Base-by-base conservation (phyloP, 2,888 invertebrate species). In the Diadegma fenestrale region DNA sequence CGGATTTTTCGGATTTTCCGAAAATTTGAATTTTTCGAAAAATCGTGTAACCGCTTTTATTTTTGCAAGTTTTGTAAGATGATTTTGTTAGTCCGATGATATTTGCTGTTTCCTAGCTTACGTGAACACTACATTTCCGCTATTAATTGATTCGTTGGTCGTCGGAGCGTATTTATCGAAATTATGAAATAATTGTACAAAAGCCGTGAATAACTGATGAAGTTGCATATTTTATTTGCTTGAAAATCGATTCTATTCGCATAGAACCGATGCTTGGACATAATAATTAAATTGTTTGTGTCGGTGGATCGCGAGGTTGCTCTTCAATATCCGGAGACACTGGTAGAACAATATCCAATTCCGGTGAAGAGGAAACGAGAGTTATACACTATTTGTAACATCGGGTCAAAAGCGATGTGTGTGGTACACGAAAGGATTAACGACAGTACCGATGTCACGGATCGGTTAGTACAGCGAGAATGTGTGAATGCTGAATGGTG, bases 391-490 rank as follows among this genome's bases (percentile, higher is more conserved):
- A 37, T 64, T 12, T 41, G 54, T 54, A 64, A 45, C 37, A 72
- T 63, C 30, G 63, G 63, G 72, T 72, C 51, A 51, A 64, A 79
- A 19, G 58, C 37, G 69, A 63, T 54, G 61, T 30, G 68, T 48
- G 73, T 54, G 80, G 77, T 82, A 87, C 75, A 54, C 83, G 87
- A 88, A 84, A 85, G 84, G 86, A 87, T 85, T 82, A 86, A 86
- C 87, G 85, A 30, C 82, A 73, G 86, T 77, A 88, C 66, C 84
- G 79, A 85, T 88, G 87, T 88, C 88, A 85, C 88, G 87, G 82
- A 79, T 87, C 87, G 85, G 82, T 87, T 86, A 79, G 84, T 88
- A 79, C 81, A 73, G 80, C 80, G 77, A 80, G 80, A 73, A 80
- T 80, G 73, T 80, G 80, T 41, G 72, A 54, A 72, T 72, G 71